Conservation (phyloP, 2,888 invertebrate species). For the Xanthia togata region DNA sequence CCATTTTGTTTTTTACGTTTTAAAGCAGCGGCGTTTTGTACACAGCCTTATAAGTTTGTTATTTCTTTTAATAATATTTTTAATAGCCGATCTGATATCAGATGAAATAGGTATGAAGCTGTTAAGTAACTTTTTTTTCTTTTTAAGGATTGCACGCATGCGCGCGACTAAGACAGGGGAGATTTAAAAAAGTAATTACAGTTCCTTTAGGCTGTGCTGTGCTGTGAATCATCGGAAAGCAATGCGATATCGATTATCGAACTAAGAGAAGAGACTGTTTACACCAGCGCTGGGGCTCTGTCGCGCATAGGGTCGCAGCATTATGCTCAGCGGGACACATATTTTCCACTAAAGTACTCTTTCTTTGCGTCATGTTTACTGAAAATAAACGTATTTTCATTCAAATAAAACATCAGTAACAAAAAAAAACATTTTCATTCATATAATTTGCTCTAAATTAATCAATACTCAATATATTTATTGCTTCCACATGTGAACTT, state of each 20-base stretch:
- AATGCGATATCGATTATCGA: conserved; percentile 4
- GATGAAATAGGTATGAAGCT: conserved; percentile 60
- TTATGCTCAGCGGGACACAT: neutral
- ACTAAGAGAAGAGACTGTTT: neutral
- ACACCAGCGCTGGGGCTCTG: too few species aligned
- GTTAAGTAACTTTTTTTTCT: conserved; percentile 42
- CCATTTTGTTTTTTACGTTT: conserved; percentile 64
- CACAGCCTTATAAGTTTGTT: conserved; percentile 61
- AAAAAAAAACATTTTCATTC: too few species aligned
- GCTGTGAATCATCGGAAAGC: conserved; percentile 1
- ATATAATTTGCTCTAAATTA: too few species aligned
- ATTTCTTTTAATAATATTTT: conserved; percentile 64
- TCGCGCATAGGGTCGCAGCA: too few species aligned
- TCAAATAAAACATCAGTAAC: too few species aligned
- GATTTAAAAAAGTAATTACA: conserved; percentile 43
- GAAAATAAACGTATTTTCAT: too few species aligned
- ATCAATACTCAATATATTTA: too few species aligned
- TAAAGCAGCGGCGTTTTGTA: conserved; percentile 66
- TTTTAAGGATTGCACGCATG: conserved; percentile 34
- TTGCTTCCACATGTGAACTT: too few species aligned
- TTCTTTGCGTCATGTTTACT: too few species aligned
- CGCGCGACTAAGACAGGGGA: conserved; percentile 15
- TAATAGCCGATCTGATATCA: conserved; percentile 66
- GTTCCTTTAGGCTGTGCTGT: conserved; percentile 19
- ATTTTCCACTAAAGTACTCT: too few species aligned